Evolutionary conservation across 2,888 invertebrate species (phyloP).

Genomic region (Atethmia centrago): DNA sequence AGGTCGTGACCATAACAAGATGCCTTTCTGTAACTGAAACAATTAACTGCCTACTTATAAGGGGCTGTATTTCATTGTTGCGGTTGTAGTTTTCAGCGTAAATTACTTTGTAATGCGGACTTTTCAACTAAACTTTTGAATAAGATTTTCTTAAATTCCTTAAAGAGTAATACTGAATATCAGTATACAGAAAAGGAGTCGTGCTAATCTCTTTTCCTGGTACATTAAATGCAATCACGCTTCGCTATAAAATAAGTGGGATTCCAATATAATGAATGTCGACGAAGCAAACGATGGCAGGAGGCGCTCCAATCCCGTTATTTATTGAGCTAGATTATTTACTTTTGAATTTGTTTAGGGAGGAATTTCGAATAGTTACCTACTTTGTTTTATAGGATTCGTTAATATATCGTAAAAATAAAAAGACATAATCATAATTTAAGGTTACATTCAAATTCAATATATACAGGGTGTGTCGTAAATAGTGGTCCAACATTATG

Average conservation of each 20-base stretch:
- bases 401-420: not conserved
- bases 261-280: conserved; percentile 52
- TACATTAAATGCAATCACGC: conserved; percentile 45
- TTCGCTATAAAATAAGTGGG: conserved; percentile 48
- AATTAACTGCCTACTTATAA: conserved; percentile 40
- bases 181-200: conserved; percentile 1
- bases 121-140: not conserved
- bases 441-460: conserved; percentile 1
- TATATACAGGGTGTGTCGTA: too few relatives aligned
- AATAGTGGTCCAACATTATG: too few relatives aligned
- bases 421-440: not conserved
- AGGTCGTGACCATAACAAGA: conserved; percentile 69
- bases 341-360: conserved; percentile 32
- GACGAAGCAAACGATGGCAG: conserved; percentile 35
- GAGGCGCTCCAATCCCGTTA: conserved; percentile 35
- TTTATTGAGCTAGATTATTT: conserved; percentile 48
- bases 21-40: conserved; percentile 56
- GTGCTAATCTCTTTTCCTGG: conserved; percentile 13
- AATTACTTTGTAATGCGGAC: conserved; percentile 8
- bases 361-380: not conserved
- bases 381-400: not conserved
- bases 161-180: not conserved
- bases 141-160: not conserved
- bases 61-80: conserved; percentile 20
- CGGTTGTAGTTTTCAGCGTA: conserved; percentile 16